Evolutionary conservation across 1,140 invertebrate genomes (phyloP).

Genomic region (Neuroterus valhalla): DNA sequence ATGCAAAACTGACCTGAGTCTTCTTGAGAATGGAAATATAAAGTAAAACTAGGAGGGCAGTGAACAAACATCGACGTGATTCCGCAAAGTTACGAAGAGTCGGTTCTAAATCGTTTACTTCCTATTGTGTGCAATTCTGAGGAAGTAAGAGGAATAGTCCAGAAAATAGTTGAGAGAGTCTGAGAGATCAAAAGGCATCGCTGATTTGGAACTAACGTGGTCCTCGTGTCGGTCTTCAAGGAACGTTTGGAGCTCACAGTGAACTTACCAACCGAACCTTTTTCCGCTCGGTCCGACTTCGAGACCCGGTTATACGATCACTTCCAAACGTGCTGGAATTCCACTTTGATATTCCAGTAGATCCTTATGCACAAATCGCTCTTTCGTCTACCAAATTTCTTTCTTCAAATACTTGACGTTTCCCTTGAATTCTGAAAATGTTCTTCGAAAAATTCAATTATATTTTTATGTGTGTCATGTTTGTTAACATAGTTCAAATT

Average conservation of each 20-base stretch:
- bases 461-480: too few species aligned
- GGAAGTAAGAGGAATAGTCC: slow-evolving; percentile 42
- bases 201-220: slow-evolving; percentile 64
- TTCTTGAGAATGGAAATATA: not conserved
- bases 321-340: slow-evolving; percentile 1
- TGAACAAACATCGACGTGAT: slow-evolving; percentile 53
- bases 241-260: slow-evolving; percentile 44
- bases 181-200: slow-evolving; percentile 66
- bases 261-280: slow-evolving; percentile 35
- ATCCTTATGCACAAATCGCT: not conserved
- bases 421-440: too few species aligned
- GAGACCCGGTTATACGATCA: not conserved
- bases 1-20: too few species aligned
- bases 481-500: too few species aligned
- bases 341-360: slow-evolving; percentile 17
- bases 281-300: slow-evolving; percentile 33
- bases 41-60: not conserved
- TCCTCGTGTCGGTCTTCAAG: slow-evolving; percentile 53
- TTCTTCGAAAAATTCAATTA: too few species aligned
- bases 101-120: slow-evolving; percentile 60
- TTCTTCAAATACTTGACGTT: not conserved
- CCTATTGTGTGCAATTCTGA: slow-evolving; percentile 51
- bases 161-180: slow-evolving; percentile 56
- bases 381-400: not conserved
- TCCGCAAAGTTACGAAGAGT: slow-evolving; percentile 66